A percentile compares a stretch with the other conserved stretches of the same genome.
Evolutionary conservation across 2,113 vertebrate species (phyloP).

Genomic region (Sarotherodon lohbergeri): DNA sequence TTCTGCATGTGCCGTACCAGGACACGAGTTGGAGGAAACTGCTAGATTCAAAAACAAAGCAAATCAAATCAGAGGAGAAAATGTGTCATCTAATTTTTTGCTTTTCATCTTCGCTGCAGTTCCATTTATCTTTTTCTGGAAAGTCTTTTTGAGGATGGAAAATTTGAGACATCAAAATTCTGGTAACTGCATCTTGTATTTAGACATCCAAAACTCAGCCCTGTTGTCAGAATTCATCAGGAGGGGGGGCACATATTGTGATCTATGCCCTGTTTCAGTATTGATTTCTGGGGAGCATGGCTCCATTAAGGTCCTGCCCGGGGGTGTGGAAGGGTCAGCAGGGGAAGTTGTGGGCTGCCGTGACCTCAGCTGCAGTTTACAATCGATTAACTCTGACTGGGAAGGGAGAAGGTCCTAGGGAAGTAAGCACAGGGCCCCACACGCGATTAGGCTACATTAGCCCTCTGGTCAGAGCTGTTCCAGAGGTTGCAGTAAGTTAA

Average conservation of each 20-base stretch:
- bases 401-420: conserved; percentile 79
- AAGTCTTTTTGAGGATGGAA: neutral
- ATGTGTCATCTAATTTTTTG: neutral
- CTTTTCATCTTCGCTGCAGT: neutral
- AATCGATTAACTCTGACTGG: conserved; percentile 89
- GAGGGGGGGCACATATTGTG: conserved; percentile 74
- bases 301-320: conserved; percentile 92
- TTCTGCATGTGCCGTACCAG: neutral
- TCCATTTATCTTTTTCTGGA: neutral
- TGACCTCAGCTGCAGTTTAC: conserved; percentile 90
- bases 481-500: conserved; percentile 82
- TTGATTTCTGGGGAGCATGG: conserved; percentile 88
- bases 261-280: conserved; percentile 94
- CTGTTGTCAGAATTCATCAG: conserved; percentile 79
- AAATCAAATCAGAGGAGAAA: neutral
- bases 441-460: conserved; percentile 85
- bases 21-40: conserved; percentile 13
- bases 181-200: conserved; percentile 45
- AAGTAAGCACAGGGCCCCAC: conserved; percentile 82
- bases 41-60: neutral
- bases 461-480: conserved; percentile 79
- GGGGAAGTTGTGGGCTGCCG: conserved; percentile 83
- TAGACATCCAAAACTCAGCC: conserved; percentile 77
- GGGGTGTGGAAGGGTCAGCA: conserved; percentile 79
- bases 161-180: neutral